phyloP scores from a whole-genome alignment of 2,113 vertebrate species.

The Ptychochromis oligacanthus region DNA sequence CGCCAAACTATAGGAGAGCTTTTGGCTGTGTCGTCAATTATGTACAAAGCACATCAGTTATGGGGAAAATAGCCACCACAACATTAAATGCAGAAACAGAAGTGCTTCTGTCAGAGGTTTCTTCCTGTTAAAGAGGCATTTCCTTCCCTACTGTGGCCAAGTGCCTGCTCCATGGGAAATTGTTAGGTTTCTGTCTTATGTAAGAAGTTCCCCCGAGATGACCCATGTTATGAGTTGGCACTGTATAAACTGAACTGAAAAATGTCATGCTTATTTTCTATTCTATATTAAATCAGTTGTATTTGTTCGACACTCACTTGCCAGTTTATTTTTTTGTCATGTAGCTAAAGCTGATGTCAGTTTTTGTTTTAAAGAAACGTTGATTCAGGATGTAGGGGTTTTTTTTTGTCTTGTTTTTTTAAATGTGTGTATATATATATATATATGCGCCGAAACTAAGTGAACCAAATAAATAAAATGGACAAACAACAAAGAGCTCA shows the following conservation, averaged over 20 bases:
- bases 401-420: too few species aligned
- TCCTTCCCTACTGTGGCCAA: not conserved
- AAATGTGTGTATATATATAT: too few species aligned
- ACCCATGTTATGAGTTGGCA: not conserved
- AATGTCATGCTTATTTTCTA: not conserved
- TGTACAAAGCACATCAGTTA: not conserved
- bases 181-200: not conserved
- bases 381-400: not conserved
- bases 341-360: too few species aligned
- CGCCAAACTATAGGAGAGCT: not conserved
- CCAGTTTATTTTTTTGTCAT: too few species aligned
- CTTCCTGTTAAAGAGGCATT: not conserved
- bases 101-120: not conserved
- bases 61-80: not conserved
- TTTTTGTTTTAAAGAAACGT: too few species aligned
- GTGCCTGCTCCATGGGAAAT: not conserved
- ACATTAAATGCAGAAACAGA: slow-evolving; percentile 5
- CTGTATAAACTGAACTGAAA: not conserved
- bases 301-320: not conserved
- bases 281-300: not conserved
- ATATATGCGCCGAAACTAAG: not conserved
- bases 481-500: not conserved
- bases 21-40: slow-evolving; percentile 3
- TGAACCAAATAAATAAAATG: not conserved
- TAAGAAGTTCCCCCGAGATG: not conserved